These are phyloP conservation scores for Oscheius sp. DNA, from an alignment of 2,888 invertebrate genomes.

Conservation along the genomic window DNA sequence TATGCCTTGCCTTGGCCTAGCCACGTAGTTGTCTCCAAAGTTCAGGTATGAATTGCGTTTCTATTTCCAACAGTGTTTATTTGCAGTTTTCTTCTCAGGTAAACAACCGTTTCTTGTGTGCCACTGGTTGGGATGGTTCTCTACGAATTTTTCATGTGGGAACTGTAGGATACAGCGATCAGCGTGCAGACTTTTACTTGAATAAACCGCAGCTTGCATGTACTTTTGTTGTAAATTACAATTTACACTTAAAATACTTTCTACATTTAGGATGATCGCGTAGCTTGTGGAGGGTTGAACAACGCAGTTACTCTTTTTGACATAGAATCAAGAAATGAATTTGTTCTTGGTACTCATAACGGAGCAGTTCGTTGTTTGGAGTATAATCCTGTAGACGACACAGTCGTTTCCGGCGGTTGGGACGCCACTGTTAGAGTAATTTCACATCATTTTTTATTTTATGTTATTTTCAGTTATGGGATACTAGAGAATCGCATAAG, in stretches of 20 bases:
- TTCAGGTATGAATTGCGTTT: constrained; percentile 76
- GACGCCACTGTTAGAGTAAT: constrained; percentile 91
- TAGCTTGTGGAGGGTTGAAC: constrained; percentile 93
- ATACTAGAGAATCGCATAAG: constrained; percentile 41
- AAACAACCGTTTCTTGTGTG: constrained; percentile 89
- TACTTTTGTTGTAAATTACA: constrained; percentile 76
- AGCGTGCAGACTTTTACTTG: constrained; percentile 86
- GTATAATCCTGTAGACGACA: constrained; percentile 88
- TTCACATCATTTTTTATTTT: neutral
- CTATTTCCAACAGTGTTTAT: neutral
- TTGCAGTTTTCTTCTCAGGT: constrained; percentile 86
- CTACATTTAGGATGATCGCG: constrained; percentile 83
- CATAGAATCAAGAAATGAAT: constrained; percentile 87
- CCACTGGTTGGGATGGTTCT: constrained; percentile 96
- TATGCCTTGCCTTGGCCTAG: constrained; percentile 85
- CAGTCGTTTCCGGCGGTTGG: constrained; percentile 94
- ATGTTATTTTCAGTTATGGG: constrained; percentile 64
- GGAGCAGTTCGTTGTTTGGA: constrained; percentile 93
- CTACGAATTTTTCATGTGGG: constrained; percentile 93
- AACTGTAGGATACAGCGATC: constrained; percentile 81
- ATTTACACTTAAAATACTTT: constrained; percentile 8
- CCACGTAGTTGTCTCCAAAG: constrained; percentile 91
- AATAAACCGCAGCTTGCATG: constrained; percentile 88
- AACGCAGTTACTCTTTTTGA: constrained; percentile 91
- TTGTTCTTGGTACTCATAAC: constrained; percentile 87